Evolutionary conservation across 2,113 vertebrate genomes (phyloP).

Genomic region (Synodontis membranacea): DNA sequence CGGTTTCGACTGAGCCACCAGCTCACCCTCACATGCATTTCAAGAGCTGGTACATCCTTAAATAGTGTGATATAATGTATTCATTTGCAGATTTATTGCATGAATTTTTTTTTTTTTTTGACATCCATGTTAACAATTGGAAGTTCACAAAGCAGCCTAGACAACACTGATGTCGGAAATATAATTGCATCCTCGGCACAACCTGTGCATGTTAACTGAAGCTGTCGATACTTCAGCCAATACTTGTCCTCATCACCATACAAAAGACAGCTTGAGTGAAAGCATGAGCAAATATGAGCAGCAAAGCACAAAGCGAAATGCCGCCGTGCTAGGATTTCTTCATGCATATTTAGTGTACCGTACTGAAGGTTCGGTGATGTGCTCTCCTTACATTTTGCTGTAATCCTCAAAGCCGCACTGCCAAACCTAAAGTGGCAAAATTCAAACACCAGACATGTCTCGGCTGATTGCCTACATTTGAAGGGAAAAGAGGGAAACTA

Average conservation of each 20-base stretch:
- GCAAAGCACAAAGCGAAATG: neutral
- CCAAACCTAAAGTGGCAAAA: neutral
- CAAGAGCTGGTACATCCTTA: neutral
- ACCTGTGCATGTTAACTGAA: neutral
- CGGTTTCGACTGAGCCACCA: neutral
- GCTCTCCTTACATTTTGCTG: neutral
- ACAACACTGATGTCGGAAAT: neutral
- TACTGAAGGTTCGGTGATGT: neutral
- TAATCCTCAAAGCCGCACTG: neutral
- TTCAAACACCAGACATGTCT: neutral
- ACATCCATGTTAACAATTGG: too few relatives aligned
- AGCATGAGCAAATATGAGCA: neutral
- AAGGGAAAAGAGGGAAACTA: neutral
- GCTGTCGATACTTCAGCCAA: too few relatives aligned
- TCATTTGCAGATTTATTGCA: neutral
- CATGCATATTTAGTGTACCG: neutral
- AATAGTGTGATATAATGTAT: neutral
- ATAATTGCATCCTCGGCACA: neutral
- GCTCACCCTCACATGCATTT: neutral
- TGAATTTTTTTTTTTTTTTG: too few relatives aligned
- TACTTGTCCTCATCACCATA: neutral
- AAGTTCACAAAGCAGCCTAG: neutral
- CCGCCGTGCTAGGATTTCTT: neutral
- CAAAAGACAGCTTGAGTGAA: neutral
- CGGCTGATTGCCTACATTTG: neutral